Base-by-base conservation (phyloP, 2,888 invertebrate species). In the Nephrotoma appendiculata region DNA sequence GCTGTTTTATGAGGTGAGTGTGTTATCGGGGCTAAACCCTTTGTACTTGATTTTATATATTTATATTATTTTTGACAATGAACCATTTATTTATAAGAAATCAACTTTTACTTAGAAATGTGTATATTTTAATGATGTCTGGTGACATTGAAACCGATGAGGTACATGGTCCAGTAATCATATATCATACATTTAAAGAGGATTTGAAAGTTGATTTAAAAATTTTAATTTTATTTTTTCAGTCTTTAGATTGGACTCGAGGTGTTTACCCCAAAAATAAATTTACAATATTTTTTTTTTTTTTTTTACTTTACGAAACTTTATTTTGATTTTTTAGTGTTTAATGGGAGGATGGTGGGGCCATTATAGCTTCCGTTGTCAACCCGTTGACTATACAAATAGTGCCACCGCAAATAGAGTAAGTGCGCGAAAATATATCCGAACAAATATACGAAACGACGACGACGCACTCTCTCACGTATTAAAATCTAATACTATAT, bases 321-420 rank as follows among this genome's bases (percentile, higher is more conserved):
- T 45, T 87, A 71, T 89, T 88, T 90, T 89, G 89, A 90, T 89
- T 90, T 90, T 88, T 89, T 93, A 96, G 96, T 95, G 95, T 92
- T 94, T 96, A 93, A 95, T 95, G 95, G 95, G 96, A 90, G 97
- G 97, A 91, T 98, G 97, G 97, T 95, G 96, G 94, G 94, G 94
- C 91, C 95, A 96, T 91, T 98, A 98, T 95, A 96, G 95, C 92
- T 95, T 95, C 91, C 94, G 94, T 91, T 98, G 98, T 93, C 96
- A 98, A 93, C 97, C 97, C 88, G 97, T 98, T 92, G 97, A 98
- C 93, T 96, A 96, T 93, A 94, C 95, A 89, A 94, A 95, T 92
- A 95, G 94, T 92, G 94, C 95, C 88, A 94, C 95, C 90, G 96
- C 97, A 89, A 93, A 94, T 91, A 95, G 96, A 95, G 97, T 98